Percentiles rank a stretch among this genome's conserved stretches.
Evolutionary conservation across 2,797 vertebrate genomes (phyloP).

Genomic region (Adelosebastes latens): DNA sequence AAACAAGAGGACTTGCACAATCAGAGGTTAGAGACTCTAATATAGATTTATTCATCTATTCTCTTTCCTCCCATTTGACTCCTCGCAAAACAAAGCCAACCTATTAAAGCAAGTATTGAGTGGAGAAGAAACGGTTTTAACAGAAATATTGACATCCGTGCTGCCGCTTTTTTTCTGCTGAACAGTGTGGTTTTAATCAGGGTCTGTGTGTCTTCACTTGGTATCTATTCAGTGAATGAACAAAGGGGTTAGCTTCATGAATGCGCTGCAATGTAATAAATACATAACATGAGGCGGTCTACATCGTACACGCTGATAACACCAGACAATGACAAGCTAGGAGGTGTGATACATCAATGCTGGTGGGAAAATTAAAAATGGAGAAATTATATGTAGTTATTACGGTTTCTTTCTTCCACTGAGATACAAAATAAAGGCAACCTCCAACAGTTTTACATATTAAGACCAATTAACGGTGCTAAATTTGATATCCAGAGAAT

Average conservation of each 20-base stretch:
- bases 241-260: conserved; percentile 15
- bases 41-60: conserved; percentile 79
- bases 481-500: too few relatives aligned
- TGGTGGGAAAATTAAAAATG: conserved; percentile 4
- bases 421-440: background rate
- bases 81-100: conserved; percentile 72
- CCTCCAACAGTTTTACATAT: background rate
- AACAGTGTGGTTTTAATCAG: conserved; percentile 59
- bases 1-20: conserved; percentile 71
- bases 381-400: background rate
- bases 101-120: conserved; percentile 81
- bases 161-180: conserved; percentile 53
- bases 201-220: conserved; percentile 18
- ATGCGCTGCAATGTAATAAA: conserved; percentile 8
- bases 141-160: conserved; percentile 77
- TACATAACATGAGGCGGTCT: background rate
- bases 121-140: conserved; percentile 76
- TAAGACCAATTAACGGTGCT: background rate
- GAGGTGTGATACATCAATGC: background rate
- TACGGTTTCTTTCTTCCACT: background rate
- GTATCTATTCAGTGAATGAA: conserved; percentile 14
- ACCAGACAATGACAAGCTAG: background rate
- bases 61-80: conserved; percentile 73
- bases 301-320: background rate
- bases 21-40: conserved; percentile 75